These are phyloP conservation scores for Aegypius monachus DNA, from an alignment of 2,113 vertebrate species.

Conservation along the genomic window DNA sequence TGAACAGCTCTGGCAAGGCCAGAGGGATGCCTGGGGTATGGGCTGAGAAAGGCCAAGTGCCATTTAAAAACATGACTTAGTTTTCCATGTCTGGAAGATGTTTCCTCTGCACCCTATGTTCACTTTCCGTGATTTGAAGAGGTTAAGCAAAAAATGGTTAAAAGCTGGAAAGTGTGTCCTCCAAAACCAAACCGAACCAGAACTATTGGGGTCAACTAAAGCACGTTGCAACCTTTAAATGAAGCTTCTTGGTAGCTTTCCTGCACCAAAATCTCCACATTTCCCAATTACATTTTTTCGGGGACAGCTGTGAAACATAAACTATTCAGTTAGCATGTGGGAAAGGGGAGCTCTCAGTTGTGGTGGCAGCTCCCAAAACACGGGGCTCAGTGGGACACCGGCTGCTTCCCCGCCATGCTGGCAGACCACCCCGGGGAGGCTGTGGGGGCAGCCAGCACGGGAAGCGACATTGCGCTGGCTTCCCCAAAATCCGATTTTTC, in stretches of 20 bases:
- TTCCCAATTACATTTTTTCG: not conserved
- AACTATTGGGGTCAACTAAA: not conserved
- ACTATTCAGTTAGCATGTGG: not conserved
- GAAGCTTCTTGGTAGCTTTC: not conserved
- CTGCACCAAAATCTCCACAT: not conserved
- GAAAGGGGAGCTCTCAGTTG: not conserved
- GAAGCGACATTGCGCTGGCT: fast-evolving
- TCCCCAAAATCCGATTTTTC: not conserved
- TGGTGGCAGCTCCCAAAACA: not conserved
- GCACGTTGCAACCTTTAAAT: not conserved
- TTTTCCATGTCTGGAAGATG: not conserved
- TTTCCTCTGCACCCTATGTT: not conserved
- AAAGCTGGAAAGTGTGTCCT: not conserved
- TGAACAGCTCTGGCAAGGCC: fast-evolving
- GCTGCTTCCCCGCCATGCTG: not conserved
- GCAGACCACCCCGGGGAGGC: fast-evolving
- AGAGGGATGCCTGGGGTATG: not conserved
- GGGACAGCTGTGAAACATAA: not conserved
- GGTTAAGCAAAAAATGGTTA: not conserved
- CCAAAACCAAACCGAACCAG: not conserved
- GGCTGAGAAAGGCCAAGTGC: not conserved
- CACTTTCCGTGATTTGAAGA: not conserved
- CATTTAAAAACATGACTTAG: not conserved
- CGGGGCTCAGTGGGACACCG: fast-evolving
- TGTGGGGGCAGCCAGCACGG: not conserved